Evolutionary conservation across 2,797 vertebrate species (phyloP).

Genomic region (Channa striata): DNA sequence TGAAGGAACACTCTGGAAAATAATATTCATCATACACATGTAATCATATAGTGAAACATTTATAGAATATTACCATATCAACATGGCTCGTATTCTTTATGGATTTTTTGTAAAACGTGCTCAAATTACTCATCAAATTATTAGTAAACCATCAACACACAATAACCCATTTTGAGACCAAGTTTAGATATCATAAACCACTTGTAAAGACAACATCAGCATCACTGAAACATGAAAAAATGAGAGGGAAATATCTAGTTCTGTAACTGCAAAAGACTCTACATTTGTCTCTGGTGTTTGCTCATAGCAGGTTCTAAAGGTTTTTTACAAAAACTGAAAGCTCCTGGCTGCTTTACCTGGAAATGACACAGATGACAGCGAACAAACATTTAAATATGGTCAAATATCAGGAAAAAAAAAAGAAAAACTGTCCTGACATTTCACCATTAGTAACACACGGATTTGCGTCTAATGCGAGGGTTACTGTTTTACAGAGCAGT

Average conservation of each 20-base stretch:
- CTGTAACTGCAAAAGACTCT: neutral
- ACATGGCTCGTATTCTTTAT: no score
- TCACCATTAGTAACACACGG: conserved; percentile 38
- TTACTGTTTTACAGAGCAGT: conserved; percentile 57
- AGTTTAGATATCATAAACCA: neutral
- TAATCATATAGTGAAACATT: no score
- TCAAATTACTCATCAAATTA: no score
- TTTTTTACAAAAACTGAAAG: no score
- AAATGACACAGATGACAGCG: neutral
- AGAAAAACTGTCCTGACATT: conserved; percentile 6
- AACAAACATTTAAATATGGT: neutral
- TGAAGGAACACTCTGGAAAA: neutral
- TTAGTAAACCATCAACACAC: no score
- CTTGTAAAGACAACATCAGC: neutral
- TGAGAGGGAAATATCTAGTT: neutral
- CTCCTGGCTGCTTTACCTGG: no score
- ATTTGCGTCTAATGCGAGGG: conserved; percentile 42
- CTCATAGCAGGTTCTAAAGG: no score
- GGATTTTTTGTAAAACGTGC: no score
- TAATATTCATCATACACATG: no score
- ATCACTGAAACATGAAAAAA: neutral
- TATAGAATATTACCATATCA: no score
- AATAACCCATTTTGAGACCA: neutral
- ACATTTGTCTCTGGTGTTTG: neutral
- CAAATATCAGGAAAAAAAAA: neutral